Evolutionary conservation across 2,888 invertebrate species (phyloP).

Genomic region (Ophion obscuratus): DNA sequence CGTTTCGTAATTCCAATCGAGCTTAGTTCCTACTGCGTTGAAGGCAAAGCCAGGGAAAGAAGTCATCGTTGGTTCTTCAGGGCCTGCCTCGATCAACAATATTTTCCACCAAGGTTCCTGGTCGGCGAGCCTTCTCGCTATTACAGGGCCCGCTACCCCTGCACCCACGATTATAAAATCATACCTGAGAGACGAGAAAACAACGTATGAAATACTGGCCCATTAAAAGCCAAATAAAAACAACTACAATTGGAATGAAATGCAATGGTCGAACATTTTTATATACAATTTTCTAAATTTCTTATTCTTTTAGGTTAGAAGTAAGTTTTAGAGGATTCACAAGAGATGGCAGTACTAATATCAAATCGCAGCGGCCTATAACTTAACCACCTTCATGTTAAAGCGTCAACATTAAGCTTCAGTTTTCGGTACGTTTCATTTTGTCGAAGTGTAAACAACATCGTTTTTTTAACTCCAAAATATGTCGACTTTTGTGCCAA

Average conservation of each 20-base stretch:
- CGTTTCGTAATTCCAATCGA: constrained; percentile 85
- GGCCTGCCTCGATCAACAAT: constrained; percentile 84
- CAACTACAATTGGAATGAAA: not conserved
- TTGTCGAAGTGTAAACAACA: no score
- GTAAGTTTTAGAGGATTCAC: no score
- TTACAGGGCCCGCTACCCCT: constrained; percentile 84
- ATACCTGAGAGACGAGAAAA: constrained; percentile 75
- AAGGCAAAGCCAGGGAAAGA: constrained; percentile 83
- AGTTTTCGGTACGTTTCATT: no score
- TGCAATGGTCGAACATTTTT: not conserved
- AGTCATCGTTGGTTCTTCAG: constrained; percentile 84
- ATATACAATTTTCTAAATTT: not conserved
- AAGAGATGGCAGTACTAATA: no score
- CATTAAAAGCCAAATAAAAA: not conserved
- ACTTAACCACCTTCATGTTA: no score
- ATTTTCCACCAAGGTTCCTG: constrained; percentile 83
- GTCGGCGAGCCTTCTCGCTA: constrained; percentile 85
- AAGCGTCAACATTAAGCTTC: no score
- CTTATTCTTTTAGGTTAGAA: not conserved
- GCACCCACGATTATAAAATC: constrained; percentile 84
- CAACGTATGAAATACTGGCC: not conserved
- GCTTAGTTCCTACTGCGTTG: constrained; percentile 79
- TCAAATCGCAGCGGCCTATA: no score
- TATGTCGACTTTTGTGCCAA: no score
- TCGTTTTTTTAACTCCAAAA: no score